phyloP scores from a whole-genome alignment of 2,113 vertebrate species.

The Megaceryle maxima region DNA sequence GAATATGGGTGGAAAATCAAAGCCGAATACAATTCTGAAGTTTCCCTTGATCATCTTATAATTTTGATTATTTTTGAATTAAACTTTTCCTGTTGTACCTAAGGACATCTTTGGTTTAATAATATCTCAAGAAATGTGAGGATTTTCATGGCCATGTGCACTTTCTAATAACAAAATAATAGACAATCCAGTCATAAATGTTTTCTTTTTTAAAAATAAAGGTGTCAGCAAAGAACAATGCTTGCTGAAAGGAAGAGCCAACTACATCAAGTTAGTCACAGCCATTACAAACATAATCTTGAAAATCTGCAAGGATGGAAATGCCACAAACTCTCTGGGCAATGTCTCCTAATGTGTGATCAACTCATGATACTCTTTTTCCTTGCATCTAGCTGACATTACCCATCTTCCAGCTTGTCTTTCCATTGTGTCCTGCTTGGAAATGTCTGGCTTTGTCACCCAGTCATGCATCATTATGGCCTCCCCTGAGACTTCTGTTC shows the following conservation, averaged over 20 bases:
- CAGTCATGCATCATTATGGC: background rate
- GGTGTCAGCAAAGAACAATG: background rate
- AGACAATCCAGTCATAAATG: background rate
- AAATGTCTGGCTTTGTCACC: background rate
- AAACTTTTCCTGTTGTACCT: background rate
- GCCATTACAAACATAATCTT: background rate
- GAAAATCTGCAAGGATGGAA: background rate
- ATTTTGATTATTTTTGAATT: background rate
- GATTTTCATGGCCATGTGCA: background rate
- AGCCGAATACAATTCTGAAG: background rate
- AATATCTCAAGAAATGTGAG: background rate
- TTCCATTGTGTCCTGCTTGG: background rate
- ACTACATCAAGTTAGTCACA: background rate
- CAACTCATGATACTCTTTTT: background rate
- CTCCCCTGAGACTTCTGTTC: background rate
- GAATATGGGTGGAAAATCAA: background rate
- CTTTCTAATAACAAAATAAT: background rate
- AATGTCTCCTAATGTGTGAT: background rate
- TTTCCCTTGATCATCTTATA: background rate
- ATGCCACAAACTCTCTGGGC: background rate
- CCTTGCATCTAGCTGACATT: background rate
- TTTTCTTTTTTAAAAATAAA: background rate
- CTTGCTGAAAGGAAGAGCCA: background rate
- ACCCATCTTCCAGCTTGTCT: background rate
- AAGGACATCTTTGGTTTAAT: background rate